Percentiles rank a stretch among this genome's conserved stretches.
phyloP scores from a whole-genome alignment of 2,888 invertebrate species.

The Callosobruchus maculatus region DNA sequence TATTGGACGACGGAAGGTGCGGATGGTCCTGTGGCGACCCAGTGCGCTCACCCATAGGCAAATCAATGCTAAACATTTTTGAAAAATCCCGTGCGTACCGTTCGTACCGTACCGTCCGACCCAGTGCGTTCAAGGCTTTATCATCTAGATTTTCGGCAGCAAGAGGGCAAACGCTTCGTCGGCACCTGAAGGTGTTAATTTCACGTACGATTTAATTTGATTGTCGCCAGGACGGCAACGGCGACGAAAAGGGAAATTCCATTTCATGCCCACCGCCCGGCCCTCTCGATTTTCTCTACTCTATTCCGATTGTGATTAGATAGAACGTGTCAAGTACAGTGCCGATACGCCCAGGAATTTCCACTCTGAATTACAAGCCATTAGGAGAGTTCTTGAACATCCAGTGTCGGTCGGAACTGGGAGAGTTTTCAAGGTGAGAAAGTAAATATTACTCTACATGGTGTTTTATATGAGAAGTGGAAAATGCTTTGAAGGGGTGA shows the following conservation, averaged over 20 bases:
- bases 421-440: too few species aligned
- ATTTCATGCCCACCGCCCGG: background rate
- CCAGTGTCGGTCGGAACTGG: too few species aligned
- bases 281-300: background rate
- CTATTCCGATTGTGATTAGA: background rate
- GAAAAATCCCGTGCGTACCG: too few species aligned
- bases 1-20: too few species aligned
- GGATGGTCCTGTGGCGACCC: too few species aligned
- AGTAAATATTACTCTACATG: too few species aligned
- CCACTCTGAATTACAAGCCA: background rate
- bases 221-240: constrained; percentile 6
- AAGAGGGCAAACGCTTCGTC: background rate
- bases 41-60: too few species aligned
- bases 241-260: background rate
- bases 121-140: too few species aligned
- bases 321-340: background rate
- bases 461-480: too few species aligned
- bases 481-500: too few species aligned
- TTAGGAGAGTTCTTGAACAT: background rate
- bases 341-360: background rate
- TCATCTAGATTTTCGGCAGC: background rate
- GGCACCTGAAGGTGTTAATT: constrained; percentile 22
- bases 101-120: too few species aligned
- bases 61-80: too few species aligned
- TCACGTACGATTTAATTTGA: constrained; percentile 28